A percentile compares a stretch with the other conserved stretches of the same genome.
Evolutionary conservation across 2,888 invertebrate genomes (phyloP).

Genomic region (Oxycera nigricornis): DNA sequence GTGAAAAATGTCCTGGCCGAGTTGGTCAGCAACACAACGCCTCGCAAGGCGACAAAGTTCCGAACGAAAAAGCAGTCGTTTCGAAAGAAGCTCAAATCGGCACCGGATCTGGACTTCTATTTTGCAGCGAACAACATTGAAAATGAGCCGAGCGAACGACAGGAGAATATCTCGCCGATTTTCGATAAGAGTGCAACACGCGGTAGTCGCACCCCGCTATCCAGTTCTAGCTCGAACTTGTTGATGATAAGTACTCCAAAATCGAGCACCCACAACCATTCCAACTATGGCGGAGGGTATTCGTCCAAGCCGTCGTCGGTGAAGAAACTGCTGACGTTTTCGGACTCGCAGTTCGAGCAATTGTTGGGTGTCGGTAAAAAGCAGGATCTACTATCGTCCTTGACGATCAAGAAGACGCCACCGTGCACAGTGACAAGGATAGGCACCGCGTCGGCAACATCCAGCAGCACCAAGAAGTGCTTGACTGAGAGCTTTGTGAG

Average conservation of each 20-base stretch:
- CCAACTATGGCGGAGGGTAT: background rate
- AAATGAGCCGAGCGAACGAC: constrained; percentile 30
- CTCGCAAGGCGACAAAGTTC: constrained; percentile 13
- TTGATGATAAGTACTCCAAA: constrained; percentile 44
- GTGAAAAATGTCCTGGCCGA: background rate
- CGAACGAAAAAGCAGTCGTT: constrained; percentile 32
- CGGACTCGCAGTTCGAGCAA: constrained; percentile 39
- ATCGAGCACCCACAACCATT: constrained; percentile 3
- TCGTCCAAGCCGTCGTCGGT: constrained; percentile 35
- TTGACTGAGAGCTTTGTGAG: constrained; percentile 23
- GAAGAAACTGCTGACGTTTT: constrained; percentile 43
- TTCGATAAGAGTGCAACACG: background rate
- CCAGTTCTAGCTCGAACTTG: constrained; percentile 32
- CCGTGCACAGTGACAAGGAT: background rate
- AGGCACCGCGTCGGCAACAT: background rate
- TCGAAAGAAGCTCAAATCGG: constrained; percentile 41
- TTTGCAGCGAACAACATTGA: constrained; percentile 35
- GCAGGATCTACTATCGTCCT: background rate
- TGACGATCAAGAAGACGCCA: background rate
- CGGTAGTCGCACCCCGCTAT: constrained; percentile 42
- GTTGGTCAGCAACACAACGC: background rate
- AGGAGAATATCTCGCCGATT: constrained; percentile 35
- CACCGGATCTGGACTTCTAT: constrained; percentile 41
- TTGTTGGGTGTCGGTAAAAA: constrained; percentile 14
- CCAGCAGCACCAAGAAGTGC: constrained; percentile 23